Evolutionary conservation across 2,113 vertebrate species (phyloP).

Genomic region (Plectropomus leopardus): DNA sequence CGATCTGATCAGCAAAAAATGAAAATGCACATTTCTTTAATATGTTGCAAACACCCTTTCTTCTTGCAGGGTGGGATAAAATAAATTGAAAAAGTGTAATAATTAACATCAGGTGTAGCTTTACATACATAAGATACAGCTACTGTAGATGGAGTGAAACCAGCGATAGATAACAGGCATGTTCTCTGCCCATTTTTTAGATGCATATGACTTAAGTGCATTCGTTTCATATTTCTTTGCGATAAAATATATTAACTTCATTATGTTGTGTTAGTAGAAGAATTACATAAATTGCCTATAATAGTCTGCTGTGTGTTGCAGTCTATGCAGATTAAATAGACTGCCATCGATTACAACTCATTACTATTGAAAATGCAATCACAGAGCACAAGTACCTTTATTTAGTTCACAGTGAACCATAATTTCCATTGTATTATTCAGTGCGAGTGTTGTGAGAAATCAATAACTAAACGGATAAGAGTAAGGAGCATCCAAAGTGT

Average conservation of each 20-base stretch:
- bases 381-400: neutral
- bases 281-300: neutral
- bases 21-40: neutral
- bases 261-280: neutral
- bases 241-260: conserved; percentile 3
- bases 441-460: neutral
- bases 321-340: neutral
- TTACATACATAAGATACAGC: conserved; percentile 5
- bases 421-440: neutral
- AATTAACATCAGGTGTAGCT: neutral
- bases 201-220: neutral
- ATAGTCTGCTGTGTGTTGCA: neutral
- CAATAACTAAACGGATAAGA: neutral
- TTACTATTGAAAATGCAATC: neutral
- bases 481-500: neutral
- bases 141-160: neutral
- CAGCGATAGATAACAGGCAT: neutral
- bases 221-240: conserved; percentile 4
- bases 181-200: neutral
- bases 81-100: neutral
- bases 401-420: neutral
- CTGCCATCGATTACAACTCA: neutral
- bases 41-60: neutral
- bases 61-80: neutral
- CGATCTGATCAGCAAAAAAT: neutral